Base-by-base conservation (phyloP, 1,140 invertebrate species). In the Mylabris phalerata region DNA sequence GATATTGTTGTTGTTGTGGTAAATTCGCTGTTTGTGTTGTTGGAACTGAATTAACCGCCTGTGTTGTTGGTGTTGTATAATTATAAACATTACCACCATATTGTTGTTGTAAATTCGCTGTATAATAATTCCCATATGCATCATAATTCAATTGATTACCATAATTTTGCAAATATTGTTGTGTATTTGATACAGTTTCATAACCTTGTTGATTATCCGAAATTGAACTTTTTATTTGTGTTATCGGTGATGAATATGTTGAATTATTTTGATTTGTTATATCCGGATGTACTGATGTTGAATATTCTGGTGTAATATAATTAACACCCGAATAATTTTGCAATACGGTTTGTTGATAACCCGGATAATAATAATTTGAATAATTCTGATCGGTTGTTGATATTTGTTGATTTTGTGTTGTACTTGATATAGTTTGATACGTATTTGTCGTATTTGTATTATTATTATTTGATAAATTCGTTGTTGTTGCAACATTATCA, bases 361-460 rank as follows among this genome's bases (percentile, higher is more conserved):
- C 7, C 7, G 4, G 32, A 32, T 32, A 32, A 42, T 42, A 42
- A 10, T 42, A 42, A 11, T n/a, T 42, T 5, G 41, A 4, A 9
- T 42, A 42, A n/a, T 44, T n/a, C 13, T n/a, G 25, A 54, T 44
- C 38, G 9, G 27, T 32, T 27, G 51, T 11, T n/a, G 42, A 6
- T 3, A 10, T 27, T 13, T 54, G 43, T 32, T 24, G 9, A 44
- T 51, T 44, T 39, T 47, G 55, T 1, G 55, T 54, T 10, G 19
- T 26, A 27, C 58, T 64, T 6, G 64, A 54, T 47, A 64, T 56
- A 2, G 64, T 57, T 24, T 61, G 60, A 55, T 68, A 68, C 2
- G 62, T 60, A 55, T 61, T 64, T 24, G 62, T 68, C 3, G 64
- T 67, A n/a, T 19, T 27, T 6, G 66, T 67, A 24, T 54, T 54